Evolutionary conservation across 2,888 invertebrate species (phyloP).

Genomic region (Lepidochrysops patricia): DNA sequence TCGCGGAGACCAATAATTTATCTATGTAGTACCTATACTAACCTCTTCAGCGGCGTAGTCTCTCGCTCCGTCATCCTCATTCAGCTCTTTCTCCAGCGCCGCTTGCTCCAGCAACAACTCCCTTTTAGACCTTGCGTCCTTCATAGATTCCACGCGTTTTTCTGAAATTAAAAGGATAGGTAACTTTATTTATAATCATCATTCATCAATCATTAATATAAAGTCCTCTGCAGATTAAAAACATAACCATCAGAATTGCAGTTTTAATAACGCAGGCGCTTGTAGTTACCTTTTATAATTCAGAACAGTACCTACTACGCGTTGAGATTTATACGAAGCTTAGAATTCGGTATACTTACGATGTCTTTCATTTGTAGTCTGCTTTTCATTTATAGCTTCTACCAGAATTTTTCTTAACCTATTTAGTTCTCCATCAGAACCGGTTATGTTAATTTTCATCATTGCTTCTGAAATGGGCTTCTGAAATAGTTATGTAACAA

Average conservation of each 20-base stretch:
- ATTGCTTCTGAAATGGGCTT: constrained; percentile 28
- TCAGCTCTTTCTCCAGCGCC: constrained; percentile 60
- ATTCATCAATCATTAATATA: no score
- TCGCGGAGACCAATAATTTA: no score
- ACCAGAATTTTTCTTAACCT: constrained; percentile 48
- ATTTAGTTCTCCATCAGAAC: constrained; percentile 53
- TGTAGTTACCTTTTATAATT: no score
- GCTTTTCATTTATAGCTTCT: constrained; percentile 65
- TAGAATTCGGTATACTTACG: no score
- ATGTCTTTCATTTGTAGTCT: constrained; percentile 40
- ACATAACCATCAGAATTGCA: no score
- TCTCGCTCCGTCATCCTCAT: constrained; percentile 75
- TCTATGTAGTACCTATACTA: no score
- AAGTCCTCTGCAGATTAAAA: no score
- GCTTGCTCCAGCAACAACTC: constrained; percentile 67
- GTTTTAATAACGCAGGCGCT: no score
- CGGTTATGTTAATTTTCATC: constrained; percentile 40
- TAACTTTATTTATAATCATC: no score
- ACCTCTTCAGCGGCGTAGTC: constrained; percentile 79
- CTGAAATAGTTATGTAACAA: not conserved
- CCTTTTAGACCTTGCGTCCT: constrained; percentile 55
- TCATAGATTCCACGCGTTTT: constrained; percentile 42
- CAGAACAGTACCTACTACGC: no score
- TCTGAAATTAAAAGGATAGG: no score
- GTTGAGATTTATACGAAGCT: no score